Base-by-base conservation (phyloP, 1,140 invertebrate species). In the Ectropis grisescens region DNA sequence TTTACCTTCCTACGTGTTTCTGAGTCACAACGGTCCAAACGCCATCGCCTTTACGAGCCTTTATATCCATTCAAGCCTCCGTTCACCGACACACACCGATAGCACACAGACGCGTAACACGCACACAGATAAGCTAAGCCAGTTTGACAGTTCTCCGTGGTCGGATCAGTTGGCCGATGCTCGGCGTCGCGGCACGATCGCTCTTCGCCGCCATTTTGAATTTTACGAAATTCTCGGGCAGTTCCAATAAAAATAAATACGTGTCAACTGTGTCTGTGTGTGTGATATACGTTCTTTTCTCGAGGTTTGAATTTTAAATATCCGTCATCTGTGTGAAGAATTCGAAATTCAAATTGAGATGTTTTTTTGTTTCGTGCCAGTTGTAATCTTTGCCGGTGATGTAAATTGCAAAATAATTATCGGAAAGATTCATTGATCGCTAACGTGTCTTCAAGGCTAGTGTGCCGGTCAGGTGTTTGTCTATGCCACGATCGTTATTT, bases 81-180 rank as follows among this genome's bases (percentile, higher is more conserved):
- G 33, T 26, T 19, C 35, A 37, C 33, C 24, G 44, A 38, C 41
- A 51, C 42, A 40, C 43, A 49, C 10, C 15, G 32, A 38, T 32
- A 34, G 31, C 52, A 51, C 51, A 49, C 48, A 54, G 29, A 11
- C 7, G 34, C 31, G 29, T 22, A 35, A 42, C 44, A 33, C 50
- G 43, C 53, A 55, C 51, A 56, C 34, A 58, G 37, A 57, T 52
- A 47, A 45, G 41, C 30, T 36, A 52, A 71, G 62, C 70, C 53
- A 68, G 70, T 75, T 75, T 75, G 67, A 68, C 62, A 64, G 59
- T 68, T 64, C 54, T 54, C 55, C 51, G 31, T 51, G 43, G 23
- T 47, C 56, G 52, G 55, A 45, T 75, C 74, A 75, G 74, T 79
- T 65, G 58, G 66, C 64, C 67, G 67, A 62, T 54, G 67, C 51